Evolutionary conservation across 2,888 invertebrate genomes (phyloP), one percentile per base, ranked within the genome.

Genomic region (Drepana falcataria): DNA sequence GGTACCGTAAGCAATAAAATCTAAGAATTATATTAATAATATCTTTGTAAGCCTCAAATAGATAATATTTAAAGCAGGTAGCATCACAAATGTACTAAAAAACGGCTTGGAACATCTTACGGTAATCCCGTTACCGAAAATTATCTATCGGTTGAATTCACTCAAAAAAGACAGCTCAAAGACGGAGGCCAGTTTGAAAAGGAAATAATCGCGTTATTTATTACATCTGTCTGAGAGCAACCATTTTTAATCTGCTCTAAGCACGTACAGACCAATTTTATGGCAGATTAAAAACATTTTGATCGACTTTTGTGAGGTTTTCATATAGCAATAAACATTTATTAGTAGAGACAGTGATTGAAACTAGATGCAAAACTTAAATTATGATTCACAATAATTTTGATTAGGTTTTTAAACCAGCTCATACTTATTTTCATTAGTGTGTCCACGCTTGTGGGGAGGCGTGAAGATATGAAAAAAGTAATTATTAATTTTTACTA

Each of bases 191-290:
- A 79, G 83, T 83, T 83, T 79, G 69, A 78, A 85, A 81, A 86
- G 81, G 85, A 87, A 86, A 87, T 89, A 88, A 91, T 90, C 88
- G 75, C 71, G 83, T 89, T 90, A 90, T 90, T 90, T 91, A 91
- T 90, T 87, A 73, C 87, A 71, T 69, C 65, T 71, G 77, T 74
- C 81, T 73, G 77, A 75, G 79, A 81, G 73, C 77, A 78, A 75
- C 77, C 81, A 82, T 80, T 73, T 88, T 83, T 89, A 91, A 90
- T 90, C 90, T 87, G 68, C 68, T 77, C 75, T 79, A 82, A 82
- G 84, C 81, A 83, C 83, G 83, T 84, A 80, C 71, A 71, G 70
- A 75, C 78, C 69, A 79, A 86, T 87, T 87, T 87, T 87, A 86
- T 87, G 75, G 77, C 74, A 85, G 85, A 88, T 88, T 87, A 85